These are phyloP conservation scores for Dorcus hopei DNA, from an alignment of 2,888 invertebrate species.

Conservation along the genomic window DNA sequence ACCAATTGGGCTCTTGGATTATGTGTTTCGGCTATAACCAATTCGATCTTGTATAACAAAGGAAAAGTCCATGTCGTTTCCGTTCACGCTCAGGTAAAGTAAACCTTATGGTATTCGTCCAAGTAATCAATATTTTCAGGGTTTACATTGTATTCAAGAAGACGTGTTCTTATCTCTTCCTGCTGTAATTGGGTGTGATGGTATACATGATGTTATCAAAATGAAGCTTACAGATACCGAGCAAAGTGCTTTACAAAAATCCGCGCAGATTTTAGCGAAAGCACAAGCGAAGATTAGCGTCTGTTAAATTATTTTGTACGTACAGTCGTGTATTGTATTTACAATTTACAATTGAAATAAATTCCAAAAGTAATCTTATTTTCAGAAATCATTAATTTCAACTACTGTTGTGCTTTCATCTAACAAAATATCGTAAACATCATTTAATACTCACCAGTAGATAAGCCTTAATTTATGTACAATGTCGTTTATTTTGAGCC, in stretches of 20 bases:
- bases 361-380: no score
- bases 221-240: not conserved
- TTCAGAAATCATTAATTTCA: no score
- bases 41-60: not conserved
- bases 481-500: not conserved
- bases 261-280: not conserved
- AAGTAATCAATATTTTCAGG: not conserved
- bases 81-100: not conserved
- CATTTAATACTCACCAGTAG: not conserved
- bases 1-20: not conserved
- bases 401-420: not conserved
- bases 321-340: no score
- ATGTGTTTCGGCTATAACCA: not conserved
- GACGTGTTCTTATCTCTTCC: not conserved
- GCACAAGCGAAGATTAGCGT: not conserved
- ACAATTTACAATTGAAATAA: no score
- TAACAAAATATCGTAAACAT: not conserved
- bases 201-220: not conserved
- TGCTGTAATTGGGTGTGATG: not conserved
- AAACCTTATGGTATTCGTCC: not conserved
- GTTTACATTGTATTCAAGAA: not conserved
- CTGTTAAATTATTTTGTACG: not conserved
- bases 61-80: not conserved
- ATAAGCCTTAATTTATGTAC: constrained; percentile 1
- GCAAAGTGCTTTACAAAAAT: not conserved